Percentiles rank a stretch among this genome's conserved stretches.
phyloP scores from a whole-genome alignment of 1,140 invertebrate genomes.

The Gonioctena quinquepunctata region DNA sequence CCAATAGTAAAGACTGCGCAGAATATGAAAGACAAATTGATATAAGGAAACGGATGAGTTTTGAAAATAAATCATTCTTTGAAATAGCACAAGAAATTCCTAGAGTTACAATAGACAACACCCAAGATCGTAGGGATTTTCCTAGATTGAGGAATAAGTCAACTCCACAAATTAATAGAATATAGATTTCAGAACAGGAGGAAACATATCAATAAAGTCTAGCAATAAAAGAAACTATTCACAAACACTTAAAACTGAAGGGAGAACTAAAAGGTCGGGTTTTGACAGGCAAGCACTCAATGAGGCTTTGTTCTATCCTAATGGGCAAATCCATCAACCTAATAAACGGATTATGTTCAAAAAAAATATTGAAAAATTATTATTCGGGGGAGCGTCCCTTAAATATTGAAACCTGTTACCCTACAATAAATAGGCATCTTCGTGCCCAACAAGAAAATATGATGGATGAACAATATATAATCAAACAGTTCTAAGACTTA shows the following conservation, averaged over 20 bases:
- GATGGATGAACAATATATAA: neutral
- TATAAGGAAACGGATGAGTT: slow-evolving; percentile 8
- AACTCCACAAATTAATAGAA: neutral
- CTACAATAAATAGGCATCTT: neutral
- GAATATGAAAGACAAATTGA: slow-evolving; percentile 14
- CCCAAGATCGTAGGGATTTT: neutral
- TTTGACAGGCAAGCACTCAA: neutral
- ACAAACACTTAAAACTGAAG: neutral
- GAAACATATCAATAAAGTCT: neutral
- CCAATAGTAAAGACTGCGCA: neutral
- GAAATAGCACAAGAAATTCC: neutral
- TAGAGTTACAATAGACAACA: neutral
- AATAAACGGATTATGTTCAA: neutral
- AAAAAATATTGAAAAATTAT: neutral
- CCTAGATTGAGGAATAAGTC: neutral
- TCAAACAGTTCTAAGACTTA: neutral
- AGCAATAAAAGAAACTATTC: neutral
- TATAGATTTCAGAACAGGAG: neutral
- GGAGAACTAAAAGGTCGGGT: neutral
- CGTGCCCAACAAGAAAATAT: too few species aligned
- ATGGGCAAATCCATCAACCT: neutral
- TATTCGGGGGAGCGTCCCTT: too few species aligned
- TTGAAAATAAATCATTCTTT: slow-evolving; percentile 18
- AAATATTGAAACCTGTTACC: neutral
- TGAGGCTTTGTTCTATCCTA: neutral